Evolutionary conservation across 2,888 invertebrate genomes (phyloP).

Genomic region (Plemyria rubiginata): DNA sequence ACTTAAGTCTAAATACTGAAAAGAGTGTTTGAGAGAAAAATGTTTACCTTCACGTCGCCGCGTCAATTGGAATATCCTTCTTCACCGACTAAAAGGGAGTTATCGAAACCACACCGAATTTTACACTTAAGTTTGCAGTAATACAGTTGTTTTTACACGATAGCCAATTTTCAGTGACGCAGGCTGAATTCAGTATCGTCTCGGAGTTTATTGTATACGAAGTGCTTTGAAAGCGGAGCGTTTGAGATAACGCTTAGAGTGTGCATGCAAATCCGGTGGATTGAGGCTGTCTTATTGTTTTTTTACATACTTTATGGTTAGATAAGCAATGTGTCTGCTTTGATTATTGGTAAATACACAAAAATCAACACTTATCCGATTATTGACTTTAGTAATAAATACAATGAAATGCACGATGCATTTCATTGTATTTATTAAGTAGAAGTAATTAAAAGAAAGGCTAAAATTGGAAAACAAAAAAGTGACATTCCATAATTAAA

Average conservation of each 20-base stretch:
- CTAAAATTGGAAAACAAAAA: too few species aligned
- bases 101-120: not conserved
- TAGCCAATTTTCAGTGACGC: conserved; percentile 10
- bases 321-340: conserved; percentile 10
- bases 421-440: too few species aligned
- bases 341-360: not conserved
- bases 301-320: conserved; percentile 21
- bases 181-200: conserved; percentile 23
- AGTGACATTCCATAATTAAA: too few species aligned
- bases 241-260: conserved; percentile 57
- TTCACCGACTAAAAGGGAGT: not conserved
- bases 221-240: conserved; percentile 59
- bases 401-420: too few species aligned
- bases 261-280: conserved; percentile 50
- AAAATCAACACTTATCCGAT: not conserved
- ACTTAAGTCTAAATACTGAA: too few species aligned
- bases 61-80: too few species aligned
- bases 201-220: conserved; percentile 60
- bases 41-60: too few species aligned
- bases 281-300: conserved; percentile 30
- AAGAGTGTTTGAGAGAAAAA: too few species aligned
- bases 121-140: not conserved
- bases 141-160: conserved; percentile 9
- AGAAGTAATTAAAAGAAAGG: too few species aligned
- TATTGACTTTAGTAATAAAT: too few species aligned